phyloP scores from a whole-genome alignment of 2,797 vertebrate genomes.

The Melanitta fusca region DNA sequence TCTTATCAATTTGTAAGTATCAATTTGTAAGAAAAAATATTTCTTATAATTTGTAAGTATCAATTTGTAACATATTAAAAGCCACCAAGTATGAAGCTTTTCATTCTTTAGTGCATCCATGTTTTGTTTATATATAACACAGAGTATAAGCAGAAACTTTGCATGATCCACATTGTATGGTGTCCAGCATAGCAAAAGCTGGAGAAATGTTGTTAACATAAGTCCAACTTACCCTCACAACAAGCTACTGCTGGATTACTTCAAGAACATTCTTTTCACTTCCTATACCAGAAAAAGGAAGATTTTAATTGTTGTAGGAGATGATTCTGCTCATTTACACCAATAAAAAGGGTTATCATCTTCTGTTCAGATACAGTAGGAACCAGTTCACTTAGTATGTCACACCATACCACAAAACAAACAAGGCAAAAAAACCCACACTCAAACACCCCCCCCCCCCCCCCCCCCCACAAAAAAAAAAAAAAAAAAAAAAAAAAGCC shows the following conservation, averaged over 20 bases:
- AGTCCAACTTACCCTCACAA: not conserved
- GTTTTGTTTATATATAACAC: not conserved
- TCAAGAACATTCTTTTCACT: not conserved
- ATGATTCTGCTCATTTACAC: not conserved
- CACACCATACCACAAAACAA: not conserved
- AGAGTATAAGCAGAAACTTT: not conserved
- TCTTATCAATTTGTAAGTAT: not conserved
- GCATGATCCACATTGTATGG: not conserved
- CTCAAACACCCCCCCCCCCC: too few species aligned
- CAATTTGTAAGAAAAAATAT: not conserved
- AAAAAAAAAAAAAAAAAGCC: too few species aligned
- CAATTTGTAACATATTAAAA: slow-evolving; percentile 12
- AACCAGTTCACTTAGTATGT: not conserved
- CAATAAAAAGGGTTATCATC: not conserved
- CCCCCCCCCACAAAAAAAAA: too few species aligned
- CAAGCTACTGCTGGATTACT: not conserved
- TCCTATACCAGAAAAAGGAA: not conserved
- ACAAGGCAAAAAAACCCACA: too few species aligned
- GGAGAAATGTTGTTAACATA: not conserved
- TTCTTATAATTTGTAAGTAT: not conserved
- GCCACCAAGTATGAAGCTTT: not conserved
- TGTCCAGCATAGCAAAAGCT: not conserved
- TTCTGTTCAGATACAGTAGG: not conserved
- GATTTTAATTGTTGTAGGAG: not conserved
- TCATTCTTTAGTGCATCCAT: fast-evolving